These are phyloP conservation scores for Cololabis saira DNA, from an alignment of 2,113 vertebrate species.

Conservation along the genomic window DNA sequence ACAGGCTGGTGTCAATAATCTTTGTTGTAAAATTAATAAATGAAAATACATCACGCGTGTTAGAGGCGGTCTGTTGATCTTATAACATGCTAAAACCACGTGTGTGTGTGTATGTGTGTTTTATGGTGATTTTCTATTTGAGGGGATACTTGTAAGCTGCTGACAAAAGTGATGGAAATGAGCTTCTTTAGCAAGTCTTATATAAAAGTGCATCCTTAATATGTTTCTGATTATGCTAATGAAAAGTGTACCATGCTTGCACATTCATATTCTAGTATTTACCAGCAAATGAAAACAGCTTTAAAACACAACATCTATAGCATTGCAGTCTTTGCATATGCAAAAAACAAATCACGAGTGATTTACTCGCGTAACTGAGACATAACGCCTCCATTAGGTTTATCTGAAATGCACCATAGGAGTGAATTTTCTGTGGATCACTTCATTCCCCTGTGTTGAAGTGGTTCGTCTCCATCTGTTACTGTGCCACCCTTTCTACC, in stretches of 20 bases:
- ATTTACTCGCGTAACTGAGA: conserved; percentile 62
- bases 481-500: conserved; percentile 60
- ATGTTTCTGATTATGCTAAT: conserved; percentile 24
- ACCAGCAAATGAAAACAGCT: conserved; percentile 26
- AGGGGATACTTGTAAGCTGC: conserved; percentile 23
- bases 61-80: conserved; percentile 35
- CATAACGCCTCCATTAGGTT: conserved; percentile 51
- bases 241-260: conserved; percentile 11
- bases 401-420: conserved; percentile 55
- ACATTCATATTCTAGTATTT: conserved; percentile 44
- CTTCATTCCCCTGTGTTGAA: conserved; percentile 70
- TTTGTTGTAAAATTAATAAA: conserved; percentile 13
- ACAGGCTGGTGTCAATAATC: conserved; percentile 27
- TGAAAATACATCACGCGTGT: conserved; percentile 27
- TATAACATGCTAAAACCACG: conserved; percentile 53
- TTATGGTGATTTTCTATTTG: conserved; percentile 27
- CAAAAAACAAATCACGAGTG: conserved; percentile 44
- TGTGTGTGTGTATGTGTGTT: conserved; percentile 39
- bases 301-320: conserved; percentile 22
- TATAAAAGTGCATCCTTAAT: conserved; percentile 24
- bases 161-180: conserved; percentile 32
- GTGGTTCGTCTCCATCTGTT: conserved; percentile 76
- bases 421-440: conserved; percentile 60
- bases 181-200: conserved; percentile 21
- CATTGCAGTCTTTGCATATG: conserved; percentile 37